A percentile compares a stretch with the other conserved stretches of the same genome.
phyloP scores from a whole-genome alignment of 1,140 invertebrate species.

The Cydia splendana region DNA sequence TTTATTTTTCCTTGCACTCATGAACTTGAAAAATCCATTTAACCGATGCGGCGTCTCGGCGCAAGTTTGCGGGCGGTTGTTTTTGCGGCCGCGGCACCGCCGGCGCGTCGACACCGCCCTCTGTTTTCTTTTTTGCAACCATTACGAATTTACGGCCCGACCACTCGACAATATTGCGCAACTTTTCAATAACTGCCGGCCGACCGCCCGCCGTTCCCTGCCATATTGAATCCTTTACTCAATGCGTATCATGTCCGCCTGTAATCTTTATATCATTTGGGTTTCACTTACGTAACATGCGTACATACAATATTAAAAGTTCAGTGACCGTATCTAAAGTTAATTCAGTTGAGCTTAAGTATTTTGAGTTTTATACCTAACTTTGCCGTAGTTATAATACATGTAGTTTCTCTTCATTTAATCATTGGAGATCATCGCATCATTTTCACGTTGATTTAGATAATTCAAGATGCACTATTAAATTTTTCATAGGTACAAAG shows the following conservation, averaged over 20 bases:
- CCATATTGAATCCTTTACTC: constrained; percentile 71
- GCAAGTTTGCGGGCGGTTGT: constrained; percentile 52
- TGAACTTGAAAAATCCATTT: constrained; percentile 58
- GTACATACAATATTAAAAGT: not conserved
- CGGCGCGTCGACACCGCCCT: constrained; percentile 44
- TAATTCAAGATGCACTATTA: not conserved
- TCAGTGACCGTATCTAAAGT: not conserved
- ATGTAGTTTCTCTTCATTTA: too few species aligned
- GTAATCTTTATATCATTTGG: constrained; percentile 32
- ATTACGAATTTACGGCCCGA: constrained; percentile 76
- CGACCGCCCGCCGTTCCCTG: constrained; percentile 56
- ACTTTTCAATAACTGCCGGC: constrained; percentile 75
- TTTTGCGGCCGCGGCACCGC: constrained; percentile 62
- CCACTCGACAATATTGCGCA: constrained; percentile 76
- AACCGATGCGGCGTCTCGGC: constrained; percentile 37
- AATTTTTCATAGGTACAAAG: constrained; percentile 61
- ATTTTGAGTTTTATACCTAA: too few species aligned
- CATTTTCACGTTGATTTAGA: not conserved
- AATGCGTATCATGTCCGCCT: constrained; percentile 47
- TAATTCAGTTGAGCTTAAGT: not conserved
- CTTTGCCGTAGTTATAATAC: too few species aligned
- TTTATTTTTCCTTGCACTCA: constrained; percentile 43
- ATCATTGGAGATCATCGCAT: not conserved
- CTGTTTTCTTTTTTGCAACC: constrained; percentile 75
- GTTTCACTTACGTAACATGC: not conserved